A percentile compares a stretch with the other conserved stretches of the same genome.
These are phyloP conservation scores for Salvelinus sp. DNA, from an alignment of 2,113 vertebrate genomes.

Conservation along the genomic window DNA sequence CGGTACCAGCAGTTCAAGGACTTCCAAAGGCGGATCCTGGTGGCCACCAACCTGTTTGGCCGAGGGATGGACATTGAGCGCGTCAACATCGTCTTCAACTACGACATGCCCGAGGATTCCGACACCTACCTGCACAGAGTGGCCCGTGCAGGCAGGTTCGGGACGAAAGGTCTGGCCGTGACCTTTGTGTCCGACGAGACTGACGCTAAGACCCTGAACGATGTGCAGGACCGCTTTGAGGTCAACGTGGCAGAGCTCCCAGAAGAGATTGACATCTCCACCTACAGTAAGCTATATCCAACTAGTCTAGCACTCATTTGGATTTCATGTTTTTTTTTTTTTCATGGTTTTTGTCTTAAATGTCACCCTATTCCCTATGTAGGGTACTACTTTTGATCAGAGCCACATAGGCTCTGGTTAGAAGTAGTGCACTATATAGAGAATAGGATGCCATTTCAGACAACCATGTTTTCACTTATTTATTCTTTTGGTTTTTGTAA, in stretches of 20 bases:
- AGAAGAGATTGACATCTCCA: conserved; percentile 88
- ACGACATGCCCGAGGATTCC: conserved; percentile 89
- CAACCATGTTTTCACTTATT: too few species aligned
- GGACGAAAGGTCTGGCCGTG: conserved; percentile 85
- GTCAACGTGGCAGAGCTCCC: conserved; percentile 88
- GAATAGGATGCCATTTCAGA: too few species aligned
- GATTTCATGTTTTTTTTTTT: too few species aligned
- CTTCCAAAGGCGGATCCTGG: conserved; percentile 85
- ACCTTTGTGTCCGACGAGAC: conserved; percentile 87
- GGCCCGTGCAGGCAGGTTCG: conserved; percentile 85
- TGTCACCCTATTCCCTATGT: neutral
- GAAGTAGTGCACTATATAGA: too few species aligned
- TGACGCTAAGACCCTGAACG: conserved; percentile 84
- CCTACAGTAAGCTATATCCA: conserved; percentile 78
- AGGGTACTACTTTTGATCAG: neutral
- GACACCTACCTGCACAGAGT: conserved; percentile 89
- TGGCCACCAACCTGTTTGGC: conserved; percentile 88
- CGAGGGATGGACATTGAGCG: conserved; percentile 90
- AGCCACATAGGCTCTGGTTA: too few species aligned
- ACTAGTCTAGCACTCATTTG: neutral
- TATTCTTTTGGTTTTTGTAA: too few species aligned
- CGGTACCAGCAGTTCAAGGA: conserved; percentile 90
- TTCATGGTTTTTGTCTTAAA: neutral
- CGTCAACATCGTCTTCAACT: conserved; percentile 90
- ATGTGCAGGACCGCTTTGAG: conserved; percentile 88